A percentile compares a stretch with the other conserved stretches of the same genome.
Conservation (phyloP, 2,888 invertebrate genomes). For the Villa cingulata region DNA sequence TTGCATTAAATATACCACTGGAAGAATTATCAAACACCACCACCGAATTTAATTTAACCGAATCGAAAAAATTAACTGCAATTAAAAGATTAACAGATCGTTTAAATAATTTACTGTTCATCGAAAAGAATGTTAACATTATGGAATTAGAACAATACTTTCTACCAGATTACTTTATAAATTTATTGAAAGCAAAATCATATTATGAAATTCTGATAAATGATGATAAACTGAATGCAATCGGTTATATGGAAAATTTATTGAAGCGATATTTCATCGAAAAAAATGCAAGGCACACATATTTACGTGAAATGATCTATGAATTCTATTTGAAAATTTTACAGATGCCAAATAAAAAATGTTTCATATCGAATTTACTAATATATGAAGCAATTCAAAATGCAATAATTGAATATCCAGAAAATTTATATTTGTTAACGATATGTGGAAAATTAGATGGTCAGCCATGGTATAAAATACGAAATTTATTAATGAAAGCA, state of each 20-base stretch:
- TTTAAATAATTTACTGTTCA: constrained; percentile 15
- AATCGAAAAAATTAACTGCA: constrained; percentile 18
- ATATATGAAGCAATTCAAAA: constrained; percentile 32
- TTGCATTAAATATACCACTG: constrained; percentile 15
- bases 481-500: constrained; percentile 33
- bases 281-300: constrained; percentile 18
- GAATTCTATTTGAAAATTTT: constrained; percentile 32
- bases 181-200: constrained; percentile 22
- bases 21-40: no score
- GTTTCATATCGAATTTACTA: constrained; percentile 30
- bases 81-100: constrained; percentile 17
- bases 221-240: constrained; percentile 17
- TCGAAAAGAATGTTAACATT: constrained; percentile 19
- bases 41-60: constrained; percentile 11
- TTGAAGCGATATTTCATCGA: constrained; percentile 18
- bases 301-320: constrained; percentile 35
- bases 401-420: constrained; percentile 40
- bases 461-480: constrained; percentile 42
- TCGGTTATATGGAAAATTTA: constrained; percentile 19
- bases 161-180: constrained; percentile 22
- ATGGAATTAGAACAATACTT: constrained; percentile 30
- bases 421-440: constrained; percentile 44
- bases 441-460: constrained; percentile 32
- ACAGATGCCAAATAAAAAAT: constrained; percentile 20
- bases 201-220: constrained; percentile 20